A percentile compares a stretch with the other conserved stretches of the same genome.
Evolutionary conservation across 1,140 invertebrate genomes (phyloP).

Genomic region (Cardiocondyla obscurior): DNA sequence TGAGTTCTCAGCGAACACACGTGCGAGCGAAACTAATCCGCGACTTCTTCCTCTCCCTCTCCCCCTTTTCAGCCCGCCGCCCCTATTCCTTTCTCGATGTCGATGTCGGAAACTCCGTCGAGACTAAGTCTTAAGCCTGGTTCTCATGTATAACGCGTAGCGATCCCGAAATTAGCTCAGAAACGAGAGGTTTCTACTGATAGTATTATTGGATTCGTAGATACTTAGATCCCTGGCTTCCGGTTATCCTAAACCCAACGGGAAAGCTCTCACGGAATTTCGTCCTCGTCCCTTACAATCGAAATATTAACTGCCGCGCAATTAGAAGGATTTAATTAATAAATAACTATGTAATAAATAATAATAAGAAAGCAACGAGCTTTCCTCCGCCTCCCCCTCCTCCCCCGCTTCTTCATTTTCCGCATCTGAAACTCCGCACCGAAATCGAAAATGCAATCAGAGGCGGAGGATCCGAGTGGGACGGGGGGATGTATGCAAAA

Average conservation of each 20-base stretch:
- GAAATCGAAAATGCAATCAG: slow-evolving; percentile 19
- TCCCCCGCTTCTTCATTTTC: not conserved
- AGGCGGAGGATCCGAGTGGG: not conserved
- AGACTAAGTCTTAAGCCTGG: slow-evolving; percentile 65
- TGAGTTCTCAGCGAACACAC: slow-evolving; percentile 75
- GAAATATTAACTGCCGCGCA: not conserved
- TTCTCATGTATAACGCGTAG: slow-evolving; percentile 68
- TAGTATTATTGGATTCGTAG: slow-evolving; percentile 41
- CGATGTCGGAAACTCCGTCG: slow-evolving; percentile 66
- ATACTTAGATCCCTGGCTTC: slow-evolving; percentile 32
- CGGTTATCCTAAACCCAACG: not conserved
- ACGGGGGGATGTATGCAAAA: not conserved
- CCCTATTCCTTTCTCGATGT: slow-evolving; percentile 40
- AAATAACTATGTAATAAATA: not conserved
- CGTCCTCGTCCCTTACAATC: not conserved
- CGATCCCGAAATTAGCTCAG: slow-evolving; percentile 47
- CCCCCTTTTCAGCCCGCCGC: slow-evolving; percentile 31
- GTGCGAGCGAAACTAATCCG: slow-evolving; percentile 74
- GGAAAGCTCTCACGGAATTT: not conserved
- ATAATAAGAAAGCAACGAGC: not conserved
- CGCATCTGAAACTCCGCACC: not conserved
- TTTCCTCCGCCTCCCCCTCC: no score
- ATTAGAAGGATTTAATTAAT: not conserved
- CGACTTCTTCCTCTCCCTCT: slow-evolving; percentile 38
- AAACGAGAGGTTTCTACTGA: slow-evolving; percentile 35